phyloP scores from a whole-genome alignment of 2,113 vertebrate genomes.

The Alosa alosa region DNA sequence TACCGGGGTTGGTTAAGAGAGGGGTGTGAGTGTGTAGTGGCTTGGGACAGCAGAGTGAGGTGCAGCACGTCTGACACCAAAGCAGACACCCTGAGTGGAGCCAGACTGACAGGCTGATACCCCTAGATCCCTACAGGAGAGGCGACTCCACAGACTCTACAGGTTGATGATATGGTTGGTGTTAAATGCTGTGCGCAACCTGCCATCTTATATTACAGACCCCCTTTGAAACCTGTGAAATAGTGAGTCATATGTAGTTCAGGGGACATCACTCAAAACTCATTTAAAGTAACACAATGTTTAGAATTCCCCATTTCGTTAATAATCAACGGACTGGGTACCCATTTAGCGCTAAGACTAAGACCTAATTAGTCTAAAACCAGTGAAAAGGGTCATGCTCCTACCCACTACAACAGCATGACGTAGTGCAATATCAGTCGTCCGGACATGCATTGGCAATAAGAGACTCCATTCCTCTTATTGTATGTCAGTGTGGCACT shows the following conservation, averaged over 20 bases:
- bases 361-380: no score
- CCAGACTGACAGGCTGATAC: not conserved
- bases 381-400: no score
- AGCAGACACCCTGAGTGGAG: constrained; percentile 1
- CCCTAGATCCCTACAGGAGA: not conserved
- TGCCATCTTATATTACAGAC: not conserved
- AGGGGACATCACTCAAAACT: not conserved
- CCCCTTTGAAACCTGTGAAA: not conserved
- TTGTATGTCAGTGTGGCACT: no score
- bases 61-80: not conserved
- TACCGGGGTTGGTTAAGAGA: not conserved
- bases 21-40: not conserved
- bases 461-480: no score
- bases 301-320: no score
- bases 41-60: not conserved
- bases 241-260: not conserved
- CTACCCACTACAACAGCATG: no score
- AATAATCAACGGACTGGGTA: no score
- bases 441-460: no score
- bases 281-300: not conserved
- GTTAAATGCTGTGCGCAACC: not conserved
- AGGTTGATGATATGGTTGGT: constrained; percentile 5
- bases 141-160: not conserved
- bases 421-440: no score
- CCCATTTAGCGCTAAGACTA: no score